Conservation (phyloP, 2,113 vertebrate genomes). For the Apaloderma vittatum region DNA sequence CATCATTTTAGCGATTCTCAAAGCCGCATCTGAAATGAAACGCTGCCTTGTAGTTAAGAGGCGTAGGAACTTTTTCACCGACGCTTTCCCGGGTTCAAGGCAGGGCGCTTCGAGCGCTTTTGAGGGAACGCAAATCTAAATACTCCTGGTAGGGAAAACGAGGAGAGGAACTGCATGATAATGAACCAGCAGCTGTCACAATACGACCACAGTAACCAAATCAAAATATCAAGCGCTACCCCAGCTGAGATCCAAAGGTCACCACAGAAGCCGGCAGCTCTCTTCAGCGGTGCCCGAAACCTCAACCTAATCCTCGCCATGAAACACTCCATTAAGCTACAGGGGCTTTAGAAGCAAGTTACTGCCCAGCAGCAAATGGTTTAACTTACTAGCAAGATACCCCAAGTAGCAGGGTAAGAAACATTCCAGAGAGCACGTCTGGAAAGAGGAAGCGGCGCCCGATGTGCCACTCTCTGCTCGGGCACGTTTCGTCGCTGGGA, state of each 20-base stretch:
- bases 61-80: neutral
- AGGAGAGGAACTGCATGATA: constrained; percentile 62
- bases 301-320: constrained; percentile 43
- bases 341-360: neutral
- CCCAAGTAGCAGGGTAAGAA: neutral
- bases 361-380: neutral
- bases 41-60: rapidly evolving
- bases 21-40: neutral
- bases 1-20: neutral
- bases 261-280: constrained; percentile 70
- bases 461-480: neutral
- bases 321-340: constrained; percentile 39
- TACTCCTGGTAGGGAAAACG: constrained; percentile 53
- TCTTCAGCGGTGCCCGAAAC: constrained; percentile 54
- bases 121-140: constrained; percentile 62
- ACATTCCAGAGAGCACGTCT: neutral
- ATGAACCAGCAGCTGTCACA: constrained; percentile 77
- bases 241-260: constrained; percentile 79
- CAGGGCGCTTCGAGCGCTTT: constrained; percentile 9
- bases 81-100: neutral
- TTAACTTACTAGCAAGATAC: neutral
- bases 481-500: neutral
- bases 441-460: neutral
- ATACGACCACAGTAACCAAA: constrained; percentile 71
- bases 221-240: constrained; percentile 73